Percentiles rank a stretch among this genome's conserved stretches.
phyloP scores from a whole-genome alignment of 1,140 invertebrate species.

The Reticulitermes speratus region DNA sequence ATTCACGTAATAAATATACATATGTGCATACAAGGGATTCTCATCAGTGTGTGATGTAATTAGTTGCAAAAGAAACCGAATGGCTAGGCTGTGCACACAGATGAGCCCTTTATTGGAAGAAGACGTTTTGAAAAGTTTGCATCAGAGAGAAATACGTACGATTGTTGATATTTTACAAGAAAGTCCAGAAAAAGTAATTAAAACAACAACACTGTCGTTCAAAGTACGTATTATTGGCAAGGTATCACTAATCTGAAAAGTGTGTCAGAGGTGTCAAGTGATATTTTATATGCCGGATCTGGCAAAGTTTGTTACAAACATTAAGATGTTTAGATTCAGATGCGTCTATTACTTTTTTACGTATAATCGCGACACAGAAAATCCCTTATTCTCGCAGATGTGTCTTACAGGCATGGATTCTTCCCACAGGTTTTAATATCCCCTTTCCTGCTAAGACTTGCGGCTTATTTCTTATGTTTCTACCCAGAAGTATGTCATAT shows the following conservation, averaged over 20 bases:
- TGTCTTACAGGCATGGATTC: neutral
- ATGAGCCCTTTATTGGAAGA: conserved; percentile 45
- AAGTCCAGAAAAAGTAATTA: conserved; percentile 49
- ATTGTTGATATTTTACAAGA: conserved; percentile 59
- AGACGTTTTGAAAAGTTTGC: conserved; percentile 50
- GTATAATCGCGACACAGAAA: neutral
- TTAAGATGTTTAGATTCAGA: neutral
- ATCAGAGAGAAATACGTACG: conserved; percentile 54
- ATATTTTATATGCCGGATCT: neutral
- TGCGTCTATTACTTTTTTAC: neutral
- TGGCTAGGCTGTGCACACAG: conserved; percentile 31
- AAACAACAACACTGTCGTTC: conserved; percentile 46
- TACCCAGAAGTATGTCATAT: neutral
- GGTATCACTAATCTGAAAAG: neutral
- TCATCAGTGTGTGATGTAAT: no score
- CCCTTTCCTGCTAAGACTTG: no score
- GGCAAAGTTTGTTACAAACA: neutral
- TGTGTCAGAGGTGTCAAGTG: no score
- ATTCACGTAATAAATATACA: no score
- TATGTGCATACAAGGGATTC: no score
- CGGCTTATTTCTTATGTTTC: neutral
- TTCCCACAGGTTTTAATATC: no score
- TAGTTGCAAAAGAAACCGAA: neutral
- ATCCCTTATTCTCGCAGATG: neutral
- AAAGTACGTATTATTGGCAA: conserved; percentile 45